Percentiles rank a stretch among this genome's conserved stretches.
Evolutionary conservation across 30 jellyfish, hydroid and myxozoan genomes (phyloP).

Genomic region (Aurelia aurita): DNA sequence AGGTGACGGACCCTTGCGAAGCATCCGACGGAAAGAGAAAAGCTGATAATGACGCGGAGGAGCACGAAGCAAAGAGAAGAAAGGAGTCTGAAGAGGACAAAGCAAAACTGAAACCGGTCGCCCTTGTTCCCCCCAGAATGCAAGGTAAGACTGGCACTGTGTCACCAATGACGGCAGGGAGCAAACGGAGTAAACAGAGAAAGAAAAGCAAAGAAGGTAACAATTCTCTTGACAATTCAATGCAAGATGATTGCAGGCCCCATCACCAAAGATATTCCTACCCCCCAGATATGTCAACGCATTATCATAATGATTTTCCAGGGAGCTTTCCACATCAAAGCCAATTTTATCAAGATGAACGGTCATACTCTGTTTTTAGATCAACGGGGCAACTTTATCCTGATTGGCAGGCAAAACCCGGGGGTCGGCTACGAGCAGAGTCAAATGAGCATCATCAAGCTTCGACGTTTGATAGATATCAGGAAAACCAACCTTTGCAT

Average conservation of each 20-base stretch:
- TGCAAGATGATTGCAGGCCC: background rate
- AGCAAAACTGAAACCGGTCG: slow-evolving; percentile 87
- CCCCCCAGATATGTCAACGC: slow-evolving; percentile 37
- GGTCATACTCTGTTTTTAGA: slow-evolving; percentile 27
- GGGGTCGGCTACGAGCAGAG: background rate
- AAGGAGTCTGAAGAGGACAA: slow-evolving; percentile 43
- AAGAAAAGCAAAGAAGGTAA: slow-evolving; percentile 23
- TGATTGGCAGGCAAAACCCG: slow-evolving; percentile 1
- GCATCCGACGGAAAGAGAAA: slow-evolving; percentile 36
- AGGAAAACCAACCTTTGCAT: background rate
- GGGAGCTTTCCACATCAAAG: slow-evolving; percentile 16
- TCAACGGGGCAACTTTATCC: slow-evolving; percentile 19
- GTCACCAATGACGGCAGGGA: slow-evolving; percentile 12
- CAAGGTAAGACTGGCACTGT: slow-evolving; percentile 13
- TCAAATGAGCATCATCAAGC: background rate
- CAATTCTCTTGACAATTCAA: background rate
- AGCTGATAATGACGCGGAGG: slow-evolving; percentile 22
- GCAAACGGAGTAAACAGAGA: slow-evolving; percentile 42
- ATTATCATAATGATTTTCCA: slow-evolving; percentile 3
- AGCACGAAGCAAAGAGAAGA: slow-evolving; percentile 21
- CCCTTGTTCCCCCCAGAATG: slow-evolving; percentile 96
- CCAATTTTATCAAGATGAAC: slow-evolving; percentile 5
- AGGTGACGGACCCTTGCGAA: slow-evolving; percentile 35
- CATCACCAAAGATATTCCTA: slow-evolving; percentile 32
- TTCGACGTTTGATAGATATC: background rate